A percentile compares a stretch with the other conserved stretches of the same genome.
Conservation (phyloP, 2,797 vertebrate genomes). For the Ispidina picta region DNA sequence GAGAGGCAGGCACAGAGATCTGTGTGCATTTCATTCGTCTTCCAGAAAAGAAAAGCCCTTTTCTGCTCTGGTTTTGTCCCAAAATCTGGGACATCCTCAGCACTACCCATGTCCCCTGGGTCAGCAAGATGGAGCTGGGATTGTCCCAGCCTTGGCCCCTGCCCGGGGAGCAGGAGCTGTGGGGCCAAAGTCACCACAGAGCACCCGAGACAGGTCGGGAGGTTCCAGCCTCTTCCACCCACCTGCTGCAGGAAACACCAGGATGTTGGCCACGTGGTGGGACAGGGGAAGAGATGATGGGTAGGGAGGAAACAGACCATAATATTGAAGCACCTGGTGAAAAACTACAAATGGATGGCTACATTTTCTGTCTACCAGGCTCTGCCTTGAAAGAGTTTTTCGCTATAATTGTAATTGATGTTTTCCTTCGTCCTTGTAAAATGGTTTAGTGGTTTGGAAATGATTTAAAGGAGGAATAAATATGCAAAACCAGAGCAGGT, state of each 20-base stretch:
- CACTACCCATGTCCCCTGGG: accelerated
- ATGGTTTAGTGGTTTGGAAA: constrained; percentile 68
- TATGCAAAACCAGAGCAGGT: constrained; percentile 34
- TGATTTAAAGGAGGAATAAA: constrained; percentile 63
- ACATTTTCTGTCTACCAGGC: not conserved
- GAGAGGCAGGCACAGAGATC: not conserved
- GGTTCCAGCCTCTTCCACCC: not conserved
- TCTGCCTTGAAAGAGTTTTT: constrained; percentile 51
- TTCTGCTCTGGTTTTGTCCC: not conserved
- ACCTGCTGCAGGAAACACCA: not conserved
- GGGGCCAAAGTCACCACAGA: not conserved
- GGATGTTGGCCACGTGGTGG: not conserved
- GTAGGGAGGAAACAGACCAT: not conserved
- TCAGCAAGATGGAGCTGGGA: not conserved
- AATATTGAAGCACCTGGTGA: constrained; percentile 8
- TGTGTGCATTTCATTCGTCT: not conserved
- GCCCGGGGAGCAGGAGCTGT: not conserved
- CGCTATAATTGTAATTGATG: constrained; percentile 57
- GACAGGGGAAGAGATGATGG: not conserved
- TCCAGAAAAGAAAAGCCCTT: not conserved
- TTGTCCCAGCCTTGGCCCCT: not conserved
- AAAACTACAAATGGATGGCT: not conserved
- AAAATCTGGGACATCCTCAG: not conserved
- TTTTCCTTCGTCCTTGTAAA: constrained; percentile 65
- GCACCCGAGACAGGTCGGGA: accelerated